Percentiles rank a stretch among this genome's conserved stretches.
These are phyloP conservation scores for Limnothrissa miodon DNA, from an alignment of 2,113 vertebrate genomes.

Conservation along the genomic window DNA sequence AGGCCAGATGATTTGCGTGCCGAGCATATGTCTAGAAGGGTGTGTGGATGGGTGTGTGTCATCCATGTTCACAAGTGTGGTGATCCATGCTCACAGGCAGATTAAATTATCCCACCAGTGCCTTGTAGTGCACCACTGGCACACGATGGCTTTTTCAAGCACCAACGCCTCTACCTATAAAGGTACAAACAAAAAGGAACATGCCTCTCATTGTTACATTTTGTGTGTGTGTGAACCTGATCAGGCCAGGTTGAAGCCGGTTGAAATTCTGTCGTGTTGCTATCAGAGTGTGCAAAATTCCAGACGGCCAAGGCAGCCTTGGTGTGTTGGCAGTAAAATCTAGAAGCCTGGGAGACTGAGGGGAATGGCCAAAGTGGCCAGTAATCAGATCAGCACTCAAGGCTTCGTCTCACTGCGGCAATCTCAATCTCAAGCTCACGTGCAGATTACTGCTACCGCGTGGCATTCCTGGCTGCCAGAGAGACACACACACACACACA, in stretches of 20 bases:
- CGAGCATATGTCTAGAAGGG: too few species aligned
- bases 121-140: too few species aligned
- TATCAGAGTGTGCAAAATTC: not conserved
- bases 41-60: too few species aligned
- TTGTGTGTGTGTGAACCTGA: not conserved
- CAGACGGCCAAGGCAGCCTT: not conserved
- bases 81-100: too few species aligned
- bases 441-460: not conserved
- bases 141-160: too few species aligned
- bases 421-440: not conserved
- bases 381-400: not conserved
- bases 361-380: too few species aligned
- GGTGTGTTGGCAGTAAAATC: not conserved
- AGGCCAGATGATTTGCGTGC: too few species aligned
- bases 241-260: not conserved
- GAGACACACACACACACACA: not conserved
- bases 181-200: too few species aligned
- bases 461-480: not conserved
- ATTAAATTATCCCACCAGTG: too few species aligned
- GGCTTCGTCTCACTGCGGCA: not conserved
- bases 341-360: not conserved
- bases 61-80: too few species aligned
- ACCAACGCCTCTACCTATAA: too few species aligned
- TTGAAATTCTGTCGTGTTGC: not conserved
- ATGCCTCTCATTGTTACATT: not conserved